Evolutionary conservation across 2,888 invertebrate genomes (phyloP).

Genomic region (Eilema caniola): DNA sequence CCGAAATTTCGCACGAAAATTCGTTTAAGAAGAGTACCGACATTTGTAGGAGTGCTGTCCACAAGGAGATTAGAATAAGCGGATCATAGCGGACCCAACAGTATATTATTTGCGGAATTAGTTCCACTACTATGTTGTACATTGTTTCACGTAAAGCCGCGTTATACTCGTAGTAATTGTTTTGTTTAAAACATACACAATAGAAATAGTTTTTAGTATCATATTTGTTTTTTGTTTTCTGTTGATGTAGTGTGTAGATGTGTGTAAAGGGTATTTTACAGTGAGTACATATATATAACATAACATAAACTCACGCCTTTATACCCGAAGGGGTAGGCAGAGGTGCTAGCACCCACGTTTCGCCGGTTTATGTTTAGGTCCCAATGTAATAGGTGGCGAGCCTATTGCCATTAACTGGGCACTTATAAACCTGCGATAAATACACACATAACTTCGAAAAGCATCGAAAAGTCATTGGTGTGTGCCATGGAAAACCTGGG

Average conservation of each 20-base stretch:
- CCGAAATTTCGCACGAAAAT: neutral
- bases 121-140: conserved; percentile 29
- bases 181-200: neutral
- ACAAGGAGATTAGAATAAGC: conserved; percentile 59
- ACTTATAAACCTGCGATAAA: too few relatives aligned
- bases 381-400: too few relatives aligned
- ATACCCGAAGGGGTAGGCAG: too few relatives aligned
- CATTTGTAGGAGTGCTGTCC: conserved; percentile 42
- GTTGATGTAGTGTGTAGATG: neutral
- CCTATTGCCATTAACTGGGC: too few relatives aligned
- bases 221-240: neutral
- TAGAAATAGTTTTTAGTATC: neutral
- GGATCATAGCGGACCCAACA: conserved; percentile 45
- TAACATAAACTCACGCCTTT: too few relatives aligned
- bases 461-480: too few relatives aligned
- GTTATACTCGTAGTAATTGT: neutral
- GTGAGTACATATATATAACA: too few relatives aligned
- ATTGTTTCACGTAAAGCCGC: neutral
- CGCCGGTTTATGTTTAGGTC: too few relatives aligned
- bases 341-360: too few relatives aligned
- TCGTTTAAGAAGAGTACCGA: conserved; percentile 8
- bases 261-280: neutral
- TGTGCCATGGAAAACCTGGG: too few relatives aligned
- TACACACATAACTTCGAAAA: too few relatives aligned
- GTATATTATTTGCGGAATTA: conserved; percentile 54